phyloP scores from a whole-genome alignment of 1,140 invertebrate genomes.

The Tribolium castaneum region DNA sequence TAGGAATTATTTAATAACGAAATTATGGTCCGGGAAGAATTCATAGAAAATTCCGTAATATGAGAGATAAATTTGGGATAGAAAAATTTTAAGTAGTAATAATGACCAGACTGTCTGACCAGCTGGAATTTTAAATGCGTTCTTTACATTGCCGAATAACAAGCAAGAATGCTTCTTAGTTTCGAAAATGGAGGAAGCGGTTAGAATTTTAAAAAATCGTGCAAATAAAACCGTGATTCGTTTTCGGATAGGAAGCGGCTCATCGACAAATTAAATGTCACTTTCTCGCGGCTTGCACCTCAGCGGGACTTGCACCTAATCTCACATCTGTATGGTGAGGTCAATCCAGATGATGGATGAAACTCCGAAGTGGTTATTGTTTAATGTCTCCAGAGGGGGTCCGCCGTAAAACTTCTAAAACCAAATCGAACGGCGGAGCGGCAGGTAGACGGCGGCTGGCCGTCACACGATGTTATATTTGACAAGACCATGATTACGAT shows the following conservation, averaged over 20 bases:
- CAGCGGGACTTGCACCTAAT: slow-evolving; percentile 57
- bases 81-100: slow-evolving; percentile 44
- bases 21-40: background rate
- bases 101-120: slow-evolving; percentile 24
- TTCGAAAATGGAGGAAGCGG: slow-evolving; percentile 26
- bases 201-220: background rate
- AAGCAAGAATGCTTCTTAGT: slow-evolving; percentile 28
- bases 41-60: slow-evolving; percentile 4
- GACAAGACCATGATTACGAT: slow-evolving; percentile 51
- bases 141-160: slow-evolving; percentile 37
- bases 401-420: slow-evolving; percentile 51
- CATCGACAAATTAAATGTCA: slow-evolving; percentile 58
- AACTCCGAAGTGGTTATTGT: slow-evolving; percentile 60
- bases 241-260: slow-evolving; percentile 40
- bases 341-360: slow-evolving; percentile 58
- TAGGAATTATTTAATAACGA: background rate
- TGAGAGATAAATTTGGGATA: slow-evolving; percentile 35
- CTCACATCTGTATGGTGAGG: slow-evolving; percentile 52
- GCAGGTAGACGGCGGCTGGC: slow-evolving; percentile 46
- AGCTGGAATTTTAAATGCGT: slow-evolving; percentile 42
- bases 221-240: background rate
- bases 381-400: slow-evolving; percentile 60
- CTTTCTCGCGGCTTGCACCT: slow-evolving; percentile 46
- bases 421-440: slow-evolving; percentile 42
- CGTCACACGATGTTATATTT: slow-evolving; percentile 52